phyloP scores from a whole-genome alignment of 2,797 vertebrate genomes.

The Micropoecilia bifurca region DNA sequence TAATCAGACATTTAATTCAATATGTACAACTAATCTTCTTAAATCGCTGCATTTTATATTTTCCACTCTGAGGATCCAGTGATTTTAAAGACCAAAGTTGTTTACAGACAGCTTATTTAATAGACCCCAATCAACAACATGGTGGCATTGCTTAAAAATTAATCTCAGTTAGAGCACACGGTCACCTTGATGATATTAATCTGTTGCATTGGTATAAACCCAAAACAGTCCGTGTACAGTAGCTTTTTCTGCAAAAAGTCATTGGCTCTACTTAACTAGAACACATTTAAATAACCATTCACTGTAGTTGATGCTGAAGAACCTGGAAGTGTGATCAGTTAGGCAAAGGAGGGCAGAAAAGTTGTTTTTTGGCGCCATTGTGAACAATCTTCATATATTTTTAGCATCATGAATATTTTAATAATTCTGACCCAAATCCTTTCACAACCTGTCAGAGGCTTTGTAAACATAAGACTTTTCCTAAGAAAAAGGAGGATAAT shows the following conservation, averaged over 20 bases:
- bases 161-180: slow-evolving; percentile 41
- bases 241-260: slow-evolving; percentile 21
- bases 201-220: slow-evolving; percentile 11
- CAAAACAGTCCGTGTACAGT: slow-evolving; percentile 29
- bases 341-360: slow-evolving; percentile 8
- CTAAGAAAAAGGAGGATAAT: neutral
- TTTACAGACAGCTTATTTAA: slow-evolving; percentile 45
- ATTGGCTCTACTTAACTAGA: slow-evolving; percentile 20
- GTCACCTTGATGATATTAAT: slow-evolving; percentile 30
- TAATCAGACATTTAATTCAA: slow-evolving; percentile 69
- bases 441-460: neutral
- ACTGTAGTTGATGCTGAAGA: neutral
- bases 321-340: slow-evolving; percentile 21
- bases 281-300: slow-evolving; percentile 11
- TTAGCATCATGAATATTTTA: neutral
- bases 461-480: slow-evolving; percentile 33
- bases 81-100: slow-evolving; percentile 17
- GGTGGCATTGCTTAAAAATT: slow-evolving; percentile 30
- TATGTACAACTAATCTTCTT: slow-evolving; percentile 73
- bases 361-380: neutral
- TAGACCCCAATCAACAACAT: slow-evolving; percentile 42
- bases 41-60: slow-evolving; percentile 64
- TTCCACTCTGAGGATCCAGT: slow-evolving; percentile 36
- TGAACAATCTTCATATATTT: neutral
- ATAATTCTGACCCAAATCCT: slow-evolving; percentile 5